Base-by-base conservation (phyloP, 2,797 vertebrate genomes). In the Propithecus perrieri region DNA sequence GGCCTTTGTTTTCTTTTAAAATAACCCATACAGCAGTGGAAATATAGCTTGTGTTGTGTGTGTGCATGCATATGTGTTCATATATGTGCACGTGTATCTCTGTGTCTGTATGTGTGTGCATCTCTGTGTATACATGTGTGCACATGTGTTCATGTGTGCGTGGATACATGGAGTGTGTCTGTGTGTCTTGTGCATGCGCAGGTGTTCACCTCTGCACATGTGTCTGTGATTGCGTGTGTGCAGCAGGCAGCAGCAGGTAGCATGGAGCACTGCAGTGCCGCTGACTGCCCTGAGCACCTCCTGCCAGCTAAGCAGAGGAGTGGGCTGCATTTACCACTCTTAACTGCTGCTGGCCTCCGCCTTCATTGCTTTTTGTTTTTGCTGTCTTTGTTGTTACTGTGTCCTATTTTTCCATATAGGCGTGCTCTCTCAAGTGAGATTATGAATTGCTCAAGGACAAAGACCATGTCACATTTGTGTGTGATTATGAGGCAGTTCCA, bases 221-320 rank as follows among this genome's bases (percentile, higher is more conserved):
- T 15, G 13, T 78, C 14, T 11, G 55, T 57, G 55, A 57, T 22
- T 57, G 30, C 4, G 53, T 1, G 18, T 2, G 14, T 5, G 10
- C 35, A 46, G 8, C 30, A 30, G 65, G 50, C 22, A 8, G n/a
- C 48, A 7, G 43, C 22, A 30, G 17, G 41, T 7, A 30, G 9
- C 41, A 18, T 22, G 69, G 8, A 80, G 48, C 2, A 14, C 30
- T 1, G 6, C 7, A 24, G 69, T 20, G 26, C 9, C 6, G 0
- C 15, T 17, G 4, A 26, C 26, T 30, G 15, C 43, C 2, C 24
- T 46, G 28, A 0, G 0, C 43, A 55, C 48, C 9, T 14, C 43
- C 50, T 33, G 14, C 78, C 6, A 24, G 8, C 6, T 7, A 30
- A 35, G 43, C 65, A 55, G 43, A 85, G 59, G 22, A 53, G 50